Evolutionary conservation across 2,113 vertebrate species (phyloP).

Genomic region (Pygoscelis antarcticus): DNA sequence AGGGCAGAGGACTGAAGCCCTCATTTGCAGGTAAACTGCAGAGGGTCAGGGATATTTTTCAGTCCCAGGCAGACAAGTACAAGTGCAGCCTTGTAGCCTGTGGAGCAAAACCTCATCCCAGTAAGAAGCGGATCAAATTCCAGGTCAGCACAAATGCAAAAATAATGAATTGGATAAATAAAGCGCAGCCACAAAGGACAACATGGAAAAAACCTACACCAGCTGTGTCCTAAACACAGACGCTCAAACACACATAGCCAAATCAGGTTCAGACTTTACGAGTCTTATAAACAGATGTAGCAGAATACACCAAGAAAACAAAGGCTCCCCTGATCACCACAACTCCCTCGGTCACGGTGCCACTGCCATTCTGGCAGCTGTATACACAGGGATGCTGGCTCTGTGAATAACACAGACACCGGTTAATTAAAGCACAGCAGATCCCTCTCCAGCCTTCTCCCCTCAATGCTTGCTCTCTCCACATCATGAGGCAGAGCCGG

Average conservation of each 20-base stretch:
- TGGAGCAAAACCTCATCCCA: background rate
- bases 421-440: background rate
- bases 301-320: background rate
- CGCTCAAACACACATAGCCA: background rate
- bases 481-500: accelerated
- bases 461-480: background rate
- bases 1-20: background rate
- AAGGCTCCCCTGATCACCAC: background rate
- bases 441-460: background rate
- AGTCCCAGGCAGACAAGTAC: background rate
- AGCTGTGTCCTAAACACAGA: background rate
- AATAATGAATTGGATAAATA: conserved; percentile 39
- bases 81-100: background rate
- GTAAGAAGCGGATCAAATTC: background rate
- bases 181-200: conserved; percentile 26
- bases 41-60: background rate
- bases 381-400: background rate
- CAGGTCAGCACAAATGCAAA: conserved; percentile 31
- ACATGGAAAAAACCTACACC: conserved; percentile 20
- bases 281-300: background rate
- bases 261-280: background rate
- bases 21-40: background rate
- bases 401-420: background rate
- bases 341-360: accelerated
- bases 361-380: background rate